phyloP scores from a whole-genome alignment of 1,140 invertebrate species.

The Holotrichia oblita region DNA sequence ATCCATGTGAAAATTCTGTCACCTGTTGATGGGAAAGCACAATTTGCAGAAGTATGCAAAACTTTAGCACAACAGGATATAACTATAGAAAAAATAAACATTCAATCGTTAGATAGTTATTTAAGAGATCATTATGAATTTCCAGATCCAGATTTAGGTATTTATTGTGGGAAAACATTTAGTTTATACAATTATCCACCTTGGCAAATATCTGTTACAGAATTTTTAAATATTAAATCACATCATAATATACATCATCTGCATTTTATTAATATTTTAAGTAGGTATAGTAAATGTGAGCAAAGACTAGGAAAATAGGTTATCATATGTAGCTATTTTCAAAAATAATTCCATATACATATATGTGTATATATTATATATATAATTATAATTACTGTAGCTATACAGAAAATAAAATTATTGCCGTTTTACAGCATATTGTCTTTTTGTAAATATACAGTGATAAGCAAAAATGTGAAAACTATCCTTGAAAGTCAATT shows the following conservation, averaged over 20 bases:
- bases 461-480: no score
- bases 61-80: conserved; percentile 49
- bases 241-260: conserved; percentile 65
- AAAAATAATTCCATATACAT: conserved; percentile 22
- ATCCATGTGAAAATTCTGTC: conserved; percentile 64
- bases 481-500: no score
- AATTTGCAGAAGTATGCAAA: conserved; percentile 63
- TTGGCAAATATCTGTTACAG: conserved; percentile 76
- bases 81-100: conserved; percentile 59
- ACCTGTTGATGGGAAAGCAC: conserved; percentile 65
- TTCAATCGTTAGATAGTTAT: conserved; percentile 63
- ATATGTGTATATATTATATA: conserved; percentile 30
- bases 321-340: background rate
- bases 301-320: conserved; percentile 73
- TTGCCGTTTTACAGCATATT: conserved; percentile 30
- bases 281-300: conserved; percentile 71
- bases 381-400: background rate
- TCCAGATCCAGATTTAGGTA: conserved; percentile 73
- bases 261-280: conserved; percentile 67
- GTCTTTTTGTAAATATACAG: background rate
- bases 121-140: conserved; percentile 64
- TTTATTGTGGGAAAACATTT: conserved; percentile 69
- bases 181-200: conserved; percentile 72
- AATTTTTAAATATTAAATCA: conserved; percentile 70
- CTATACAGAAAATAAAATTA: conserved; percentile 33